A percentile compares a stretch with the other conserved stretches of the same genome.
Evolutionary conservation across 2,888 invertebrate species (phyloP).

Genomic region (Brenthis hecate): DNA sequence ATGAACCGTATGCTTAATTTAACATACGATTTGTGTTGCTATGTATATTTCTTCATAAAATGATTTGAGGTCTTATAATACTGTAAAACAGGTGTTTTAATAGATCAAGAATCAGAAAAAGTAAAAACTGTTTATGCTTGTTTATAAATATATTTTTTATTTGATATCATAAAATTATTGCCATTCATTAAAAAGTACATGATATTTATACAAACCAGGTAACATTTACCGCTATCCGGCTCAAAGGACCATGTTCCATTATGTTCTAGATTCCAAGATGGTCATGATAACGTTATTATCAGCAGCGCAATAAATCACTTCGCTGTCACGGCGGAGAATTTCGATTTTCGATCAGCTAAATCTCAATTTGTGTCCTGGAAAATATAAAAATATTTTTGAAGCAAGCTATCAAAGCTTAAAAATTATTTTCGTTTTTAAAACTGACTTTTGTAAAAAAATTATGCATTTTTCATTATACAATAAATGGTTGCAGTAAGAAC

Average conservation of each 20-base stretch:
- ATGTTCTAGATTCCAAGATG: constrained; percentile 51
- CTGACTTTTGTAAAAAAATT: background rate
- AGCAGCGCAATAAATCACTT: constrained; percentile 57
- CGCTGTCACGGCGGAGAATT: constrained; percentile 53
- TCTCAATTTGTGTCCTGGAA: constrained; percentile 42
- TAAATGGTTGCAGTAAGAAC: no score
- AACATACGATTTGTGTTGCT: no score
- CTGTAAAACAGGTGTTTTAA: no score
- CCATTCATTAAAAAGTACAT: constrained; percentile 10
- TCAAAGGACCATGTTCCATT: constrained; percentile 44
- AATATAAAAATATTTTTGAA: constrained; percentile 36
- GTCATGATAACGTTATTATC: constrained; percentile 55
- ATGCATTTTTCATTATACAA: background rate
- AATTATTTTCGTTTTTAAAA: constrained; percentile 5
- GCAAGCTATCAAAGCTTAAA: constrained; percentile 31
- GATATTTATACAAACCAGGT: constrained; percentile 16
- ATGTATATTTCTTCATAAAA: no score
- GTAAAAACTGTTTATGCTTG: no score
- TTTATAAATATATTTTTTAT: background rate
- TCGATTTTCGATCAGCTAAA: constrained; percentile 51
- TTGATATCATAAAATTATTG: background rate
- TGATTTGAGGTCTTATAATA: no score
- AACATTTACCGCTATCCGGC: constrained; percentile 34
- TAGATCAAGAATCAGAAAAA: no score
- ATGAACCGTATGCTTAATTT: background rate